These are phyloP conservation scores for Onychomys arenicola DNA, from an alignment of 2,797 vertebrate species.

Conservation along the genomic window DNA sequence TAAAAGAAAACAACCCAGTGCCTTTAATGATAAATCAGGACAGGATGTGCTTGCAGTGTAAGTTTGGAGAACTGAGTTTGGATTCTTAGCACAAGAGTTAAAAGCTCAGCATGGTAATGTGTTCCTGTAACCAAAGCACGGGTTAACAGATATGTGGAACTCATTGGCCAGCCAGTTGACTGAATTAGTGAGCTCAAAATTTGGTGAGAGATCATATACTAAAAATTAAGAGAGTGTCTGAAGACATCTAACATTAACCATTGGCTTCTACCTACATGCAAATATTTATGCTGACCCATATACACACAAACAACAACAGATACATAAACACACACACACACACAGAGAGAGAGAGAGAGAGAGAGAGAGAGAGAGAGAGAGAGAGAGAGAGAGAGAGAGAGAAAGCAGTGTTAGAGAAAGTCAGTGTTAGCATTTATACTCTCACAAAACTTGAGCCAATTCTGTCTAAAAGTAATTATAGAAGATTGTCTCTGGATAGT, in stretches of 20 bases:
- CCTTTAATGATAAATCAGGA: background rate
- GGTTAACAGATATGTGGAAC: background rate
- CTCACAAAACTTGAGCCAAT: background rate
- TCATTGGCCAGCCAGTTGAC: background rate
- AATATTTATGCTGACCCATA: background rate
- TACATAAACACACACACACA: background rate
- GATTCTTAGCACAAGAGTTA: background rate
- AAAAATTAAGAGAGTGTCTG: background rate
- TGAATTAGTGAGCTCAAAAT: background rate
- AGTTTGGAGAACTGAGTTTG: background rate
- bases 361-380: too few relatives aligned
- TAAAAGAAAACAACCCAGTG: background rate
- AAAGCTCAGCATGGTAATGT: background rate
- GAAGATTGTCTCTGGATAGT: background rate
- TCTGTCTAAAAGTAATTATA: slow-evolving; percentile 45
- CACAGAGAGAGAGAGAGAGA: background rate
- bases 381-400: too few relatives aligned
- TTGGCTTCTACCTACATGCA: background rate
- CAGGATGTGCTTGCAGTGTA: background rate
- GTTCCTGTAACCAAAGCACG: background rate
- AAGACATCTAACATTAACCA: background rate
- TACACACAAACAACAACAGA: background rate
- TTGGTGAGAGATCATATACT: background rate
- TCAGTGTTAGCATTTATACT: background rate
- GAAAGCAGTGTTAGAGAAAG: background rate